Base-by-base conservation (phyloP, 35 echinoderm and acorn worm species). In the Apostichopus parvimensis region DNA sequence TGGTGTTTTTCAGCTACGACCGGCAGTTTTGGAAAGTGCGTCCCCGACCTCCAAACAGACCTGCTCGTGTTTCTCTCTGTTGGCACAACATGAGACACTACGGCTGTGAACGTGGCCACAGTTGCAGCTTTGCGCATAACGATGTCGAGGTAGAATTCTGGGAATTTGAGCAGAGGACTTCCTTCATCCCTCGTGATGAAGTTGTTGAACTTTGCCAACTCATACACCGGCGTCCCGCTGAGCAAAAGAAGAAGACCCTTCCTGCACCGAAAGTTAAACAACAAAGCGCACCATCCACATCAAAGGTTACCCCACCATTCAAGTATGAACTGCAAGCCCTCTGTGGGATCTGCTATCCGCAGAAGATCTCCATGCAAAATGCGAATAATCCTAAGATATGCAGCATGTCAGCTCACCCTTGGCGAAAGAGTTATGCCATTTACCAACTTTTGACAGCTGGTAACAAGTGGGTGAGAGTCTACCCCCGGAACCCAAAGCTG, bases 101-200 rank as follows among this genome's bases (percentile, higher is more conserved):
- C 91, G 94, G 96, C 4, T 98, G 96, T 72, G 14, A 24, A 5
- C 70, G 17, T 18, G 95, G 94, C n/a, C 25, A 95, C 66, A 87
- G 17, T 7, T 98, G 97, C 81, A 70, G 92, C 24, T 98, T 96
- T 94, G 97, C 93, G 20, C 97, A 98, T 53, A 94, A 91, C 59
- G 15, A 71, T 14, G 64, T 92, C 53, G 97, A 98, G 76, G 87
- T 94, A 0, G 88, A 93, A 24, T 57, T 98, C 17, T 98, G 97
- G 97, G 84, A 90, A 25, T 94, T 92, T 87, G 95, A 96, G 61
- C 75, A 84, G 6, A 77, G 85, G 65, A 65, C 92, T 34, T 82
- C 92, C 21, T 18, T 90, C 25, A 91, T 76, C 15, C 68, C 88
- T 4, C 82, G 95, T 26, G 91, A 94, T 6, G 68, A 87, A 34